Evolutionary conservation across 2,113 vertebrate species (phyloP), one percentile per base, ranked within the genome.

Genomic region (Mormyrus iriodes): DNA sequence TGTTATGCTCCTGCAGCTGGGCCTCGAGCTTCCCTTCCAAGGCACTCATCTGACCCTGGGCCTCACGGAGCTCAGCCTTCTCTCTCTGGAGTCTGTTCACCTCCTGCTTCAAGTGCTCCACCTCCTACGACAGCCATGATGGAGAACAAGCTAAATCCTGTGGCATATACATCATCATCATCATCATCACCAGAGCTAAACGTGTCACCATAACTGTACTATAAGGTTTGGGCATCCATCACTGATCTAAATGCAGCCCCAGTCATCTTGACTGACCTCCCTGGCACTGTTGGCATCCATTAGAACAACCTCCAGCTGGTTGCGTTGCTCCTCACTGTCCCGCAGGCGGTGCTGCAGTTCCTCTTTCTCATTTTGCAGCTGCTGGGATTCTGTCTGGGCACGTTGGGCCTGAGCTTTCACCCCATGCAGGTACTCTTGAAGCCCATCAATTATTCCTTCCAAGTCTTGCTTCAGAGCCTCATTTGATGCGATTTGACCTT

Each of bases 401-500:
- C 91, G 93, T 42, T 90, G 90, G 55, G 97, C 97, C 93, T 98
- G 97, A 73, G 93, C 92, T 91, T 97, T 98, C 42, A 98, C 93
- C 2, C 95, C 94, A 44, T 94, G 92, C 91, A 98, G 94, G 88
- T 99, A 97, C 39, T 97, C 96, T 91, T 99, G 97, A 48, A 99
- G 93, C 7, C 98, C 97, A 79, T 5, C 88, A 89, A 98, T 97
- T 86, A 99, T 95, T 12, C 95, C 95, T 94, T 98, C 96, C 90
- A 99, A 92, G 89, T 98, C 97, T 88, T 90, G 95, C 93, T 99
- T 98, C 58, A 99, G 94, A 7, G 95, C 96, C 92, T 99, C 97
- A 24, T 99, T 99, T 6, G 96, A 96, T 92, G 96, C 95, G 92
- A 98, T 98, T 91, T 98, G 98, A 93, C 97, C 98, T 99, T 92